Percentiles rank a stretch among this genome's conserved stretches.
phyloP scores from a whole-genome alignment of 53 echinoderm and acorn worm species.

The Holothuria scabra region DNA sequence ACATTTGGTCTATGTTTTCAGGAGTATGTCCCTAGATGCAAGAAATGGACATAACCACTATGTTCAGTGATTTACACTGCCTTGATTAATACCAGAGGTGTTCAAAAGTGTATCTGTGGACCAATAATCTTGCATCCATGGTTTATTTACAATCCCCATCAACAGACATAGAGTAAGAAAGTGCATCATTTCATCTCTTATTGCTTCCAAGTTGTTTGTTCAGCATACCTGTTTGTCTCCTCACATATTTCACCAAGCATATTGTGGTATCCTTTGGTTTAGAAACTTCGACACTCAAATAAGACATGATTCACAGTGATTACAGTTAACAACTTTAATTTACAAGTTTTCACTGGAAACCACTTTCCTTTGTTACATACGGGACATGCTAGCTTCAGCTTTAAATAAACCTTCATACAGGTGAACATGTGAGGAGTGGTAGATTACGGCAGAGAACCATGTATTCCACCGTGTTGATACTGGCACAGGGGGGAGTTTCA shows the following conservation, averaged over 20 bases:
- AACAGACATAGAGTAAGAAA: background rate
- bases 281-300: no score
- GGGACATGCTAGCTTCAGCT: constrained; percentile 52
- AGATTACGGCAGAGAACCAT: constrained; percentile 63
- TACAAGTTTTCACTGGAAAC: no score
- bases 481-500: constrained; percentile 60
- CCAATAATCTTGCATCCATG: background rate
- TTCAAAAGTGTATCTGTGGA: background rate
- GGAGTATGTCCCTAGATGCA: no score
- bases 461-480: constrained; percentile 74
- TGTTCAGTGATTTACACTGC: no score
- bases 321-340: no score
- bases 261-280: no score
- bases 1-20: no score
- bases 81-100: no score
- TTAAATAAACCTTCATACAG: constrained; percentile 69
- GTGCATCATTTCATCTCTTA: background rate
- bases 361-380: no score
- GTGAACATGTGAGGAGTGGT: constrained; percentile 60
- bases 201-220: background rate
- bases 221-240: background rate
- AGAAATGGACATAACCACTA: no score
- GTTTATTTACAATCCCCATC: constrained; percentile 4
- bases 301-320: no score
- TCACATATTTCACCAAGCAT: background rate